Base-by-base conservation (phyloP, 2,888 invertebrate species). In the Cataglyphis cursor region DNA sequence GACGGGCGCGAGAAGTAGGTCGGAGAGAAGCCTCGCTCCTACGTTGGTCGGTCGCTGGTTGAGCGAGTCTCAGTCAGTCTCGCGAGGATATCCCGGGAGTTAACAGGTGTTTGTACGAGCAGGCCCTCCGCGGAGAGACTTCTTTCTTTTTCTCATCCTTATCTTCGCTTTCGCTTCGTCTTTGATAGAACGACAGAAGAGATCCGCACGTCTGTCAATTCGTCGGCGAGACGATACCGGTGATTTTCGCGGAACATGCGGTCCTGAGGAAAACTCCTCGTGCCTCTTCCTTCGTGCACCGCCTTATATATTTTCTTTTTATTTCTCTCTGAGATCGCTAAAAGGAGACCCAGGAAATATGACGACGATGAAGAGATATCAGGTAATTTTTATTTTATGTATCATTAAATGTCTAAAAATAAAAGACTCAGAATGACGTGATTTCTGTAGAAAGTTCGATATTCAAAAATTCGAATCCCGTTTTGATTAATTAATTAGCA, bases 71-170 rank as follows among this genome's bases (percentile, higher is more conserved):
- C 86, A 91, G 94, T 94, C 95, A 95, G 95, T 95, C 94, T 94
- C 91, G 92, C 92, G 88, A 94, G 92, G 94, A 93, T 94, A 93
- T 94, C 92, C 94, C 93, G 93, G 94, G 93, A 94, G 95, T 94
- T 92, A 94, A 94, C 94, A 95, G 94, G 94, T 95, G 94, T 91
- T 51, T 59, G 83, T 86, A 87, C 85, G 81, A 90, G 66, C 68
- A 68, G 48, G 44, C 59, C 66, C 82, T 80, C 70, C 83, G 31
- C 12, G n/a, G 21, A 38, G 31, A 57, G 59, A 31, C 57, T 21
- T 41, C 48, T 21, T n/a, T 70, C 57, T 83, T 76, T n/a, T 44
- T 15, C n/a, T 54, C 28, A 31, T 70, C 31, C n/a, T 5, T 59
- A 21, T 21, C 57, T 3, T 44, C n/a, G 15, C 41, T 65, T 24